Percentiles rank a stretch among this genome's conserved stretches.
Conservation (phyloP, 2,113 vertebrate species). For the Xyrauchen texanus region DNA sequence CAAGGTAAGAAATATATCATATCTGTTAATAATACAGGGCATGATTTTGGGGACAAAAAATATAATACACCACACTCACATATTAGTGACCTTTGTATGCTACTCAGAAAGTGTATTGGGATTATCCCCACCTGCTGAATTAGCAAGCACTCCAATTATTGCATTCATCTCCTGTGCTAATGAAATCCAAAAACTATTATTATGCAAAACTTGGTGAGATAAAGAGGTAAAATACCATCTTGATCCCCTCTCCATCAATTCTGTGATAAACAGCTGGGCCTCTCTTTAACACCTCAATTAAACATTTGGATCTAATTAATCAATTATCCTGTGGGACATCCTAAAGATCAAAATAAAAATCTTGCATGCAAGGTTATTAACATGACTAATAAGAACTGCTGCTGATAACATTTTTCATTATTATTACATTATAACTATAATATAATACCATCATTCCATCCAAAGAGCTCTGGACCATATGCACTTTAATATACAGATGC, state of each 20-base stretch:
- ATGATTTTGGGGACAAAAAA: neutral
- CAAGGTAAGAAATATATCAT: neutral
- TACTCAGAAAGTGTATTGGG: constrained; percentile 8
- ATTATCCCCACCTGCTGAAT: constrained; percentile 29
- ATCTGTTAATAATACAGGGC: neutral
- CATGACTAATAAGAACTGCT: constrained; percentile 46
- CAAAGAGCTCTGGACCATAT: neutral
- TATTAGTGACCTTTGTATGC: neutral
- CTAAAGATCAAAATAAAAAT: constrained; percentile 50
- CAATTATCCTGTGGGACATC: constrained; percentile 45
- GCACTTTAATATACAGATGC: neutral
- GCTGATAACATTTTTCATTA: constrained; percentile 58
- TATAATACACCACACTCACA: neutral
- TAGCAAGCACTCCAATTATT: constrained; percentile 33
- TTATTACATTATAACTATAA: constrained; percentile 42
- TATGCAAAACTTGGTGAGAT: constrained; percentile 37
- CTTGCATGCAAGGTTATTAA: constrained; percentile 51
- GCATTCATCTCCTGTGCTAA: constrained; percentile 30
- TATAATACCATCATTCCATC: neutral
- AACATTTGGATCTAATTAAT: constrained; percentile 63
- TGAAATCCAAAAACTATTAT: constrained; percentile 28
- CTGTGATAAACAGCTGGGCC: constrained; percentile 32
- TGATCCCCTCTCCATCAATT: neutral
- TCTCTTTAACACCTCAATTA: constrained; percentile 59
- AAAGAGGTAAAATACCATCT: constrained; percentile 29